phyloP scores from a whole-genome alignment of 2,113 vertebrate genomes.

The Oreochromis aureus region DNA sequence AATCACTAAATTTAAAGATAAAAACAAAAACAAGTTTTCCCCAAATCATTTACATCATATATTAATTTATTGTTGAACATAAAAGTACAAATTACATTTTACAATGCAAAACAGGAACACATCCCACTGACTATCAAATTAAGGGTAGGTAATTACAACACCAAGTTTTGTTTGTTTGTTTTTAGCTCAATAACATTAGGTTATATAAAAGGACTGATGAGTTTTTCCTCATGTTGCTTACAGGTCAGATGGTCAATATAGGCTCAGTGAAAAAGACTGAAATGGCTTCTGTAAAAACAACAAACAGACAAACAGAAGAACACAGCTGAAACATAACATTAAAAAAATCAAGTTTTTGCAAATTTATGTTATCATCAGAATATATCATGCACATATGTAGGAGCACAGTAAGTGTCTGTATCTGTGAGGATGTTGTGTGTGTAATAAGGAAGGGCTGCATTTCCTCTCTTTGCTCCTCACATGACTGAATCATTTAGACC shows the following conservation, averaged over 20 bases:
- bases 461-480: not conserved
- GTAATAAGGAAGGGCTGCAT: not conserved
- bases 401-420: not conserved
- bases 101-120: not conserved
- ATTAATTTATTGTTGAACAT: slow-evolving; percentile 1
- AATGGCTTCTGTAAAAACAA: not conserved
- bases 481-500: not conserved
- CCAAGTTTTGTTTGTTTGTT: not conserved
- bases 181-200: not conserved
- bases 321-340: not conserved
- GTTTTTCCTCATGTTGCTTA: not conserved
- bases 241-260: not conserved
- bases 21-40: not conserved
- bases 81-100: not conserved
- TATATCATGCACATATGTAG: not conserved
- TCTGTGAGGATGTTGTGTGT: not conserved
- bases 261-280: not conserved
- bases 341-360: not conserved
- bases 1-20: not conserved
- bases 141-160: not conserved
- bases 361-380: not conserved
- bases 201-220: not conserved
- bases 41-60: slow-evolving; percentile 5
- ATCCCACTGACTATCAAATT: not conserved
- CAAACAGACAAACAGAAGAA: not conserved